phyloP scores from a whole-genome alignment of 2,888 invertebrate genomes.

The Psococerastis gibbosa region DNA sequence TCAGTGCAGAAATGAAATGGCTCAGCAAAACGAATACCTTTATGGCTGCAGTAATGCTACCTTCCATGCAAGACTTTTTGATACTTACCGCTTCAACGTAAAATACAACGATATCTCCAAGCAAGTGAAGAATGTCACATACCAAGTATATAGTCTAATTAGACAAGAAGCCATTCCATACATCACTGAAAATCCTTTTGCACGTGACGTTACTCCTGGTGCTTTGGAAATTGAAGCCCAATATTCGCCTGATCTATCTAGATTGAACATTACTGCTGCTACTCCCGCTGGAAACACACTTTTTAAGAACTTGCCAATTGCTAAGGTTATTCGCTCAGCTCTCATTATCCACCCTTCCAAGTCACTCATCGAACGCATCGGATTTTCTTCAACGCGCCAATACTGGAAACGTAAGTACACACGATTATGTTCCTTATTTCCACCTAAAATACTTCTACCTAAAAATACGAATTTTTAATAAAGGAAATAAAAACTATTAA shows the following conservation, averaged over 20 bases:
- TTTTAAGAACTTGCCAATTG: conserved; percentile 30
- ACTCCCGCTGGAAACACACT: conserved; percentile 25
- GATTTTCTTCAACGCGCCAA: conserved; percentile 1
- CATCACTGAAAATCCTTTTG: conserved; percentile 29
- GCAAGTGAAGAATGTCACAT: conserved; percentile 27
- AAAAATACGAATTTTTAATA: too few species aligned
- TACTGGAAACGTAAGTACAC: conserved; percentile 2
- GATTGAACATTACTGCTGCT: conserved; percentile 29
- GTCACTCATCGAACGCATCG: background rate
- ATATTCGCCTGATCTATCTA: conserved; percentile 28
- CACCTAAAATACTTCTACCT: too few species aligned
- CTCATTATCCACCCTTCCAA: conserved; percentile 29
- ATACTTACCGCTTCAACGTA: conserved; percentile 30
- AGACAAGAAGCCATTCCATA: conserved; percentile 31
- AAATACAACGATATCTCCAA: conserved; percentile 30
- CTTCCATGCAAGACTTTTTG: conserved; percentile 32
- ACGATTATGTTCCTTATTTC: too few species aligned
- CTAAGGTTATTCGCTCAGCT: conserved; percentile 24
- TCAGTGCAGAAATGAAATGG: conserved; percentile 32
- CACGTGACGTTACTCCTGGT: conserved; percentile 20
- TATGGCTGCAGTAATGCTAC: conserved; percentile 37
- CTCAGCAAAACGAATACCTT: conserved; percentile 34
- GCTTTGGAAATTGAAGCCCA: conserved; percentile 29
- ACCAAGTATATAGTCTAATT: conserved; percentile 28
- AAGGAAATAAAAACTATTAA: too few species aligned